Evolutionary conservation across 2,888 invertebrate species (phyloP).

Genomic region (Tenodera sinensis): DNA sequence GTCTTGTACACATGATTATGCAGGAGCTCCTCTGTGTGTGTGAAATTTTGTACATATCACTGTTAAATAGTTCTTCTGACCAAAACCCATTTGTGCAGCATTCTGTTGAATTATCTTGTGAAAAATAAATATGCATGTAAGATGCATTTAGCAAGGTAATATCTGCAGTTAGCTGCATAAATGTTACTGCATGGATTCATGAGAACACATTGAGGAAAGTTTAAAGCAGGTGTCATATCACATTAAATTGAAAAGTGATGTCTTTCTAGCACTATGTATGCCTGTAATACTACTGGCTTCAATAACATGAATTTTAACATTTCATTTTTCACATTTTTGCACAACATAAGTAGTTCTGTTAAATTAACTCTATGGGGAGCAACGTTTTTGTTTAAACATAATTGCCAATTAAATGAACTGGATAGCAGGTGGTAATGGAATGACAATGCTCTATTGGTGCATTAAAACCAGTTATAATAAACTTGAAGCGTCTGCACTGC

Average conservation of each 20-base stretch:
- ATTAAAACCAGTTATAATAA: no score
- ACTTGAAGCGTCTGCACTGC: no score
- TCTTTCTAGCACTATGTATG: neutral
- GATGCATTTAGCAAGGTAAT: neutral
- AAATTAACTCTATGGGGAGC: neutral
- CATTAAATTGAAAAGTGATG: neutral
- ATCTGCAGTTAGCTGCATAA: neutral
- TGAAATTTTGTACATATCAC: slow-evolving; percentile 2
- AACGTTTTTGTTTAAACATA: neutral
- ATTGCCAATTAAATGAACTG: no score
- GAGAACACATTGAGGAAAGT: neutral
- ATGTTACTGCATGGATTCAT: slow-evolving; percentile 10
- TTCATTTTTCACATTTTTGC: neutral
- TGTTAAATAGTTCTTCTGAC: neutral
- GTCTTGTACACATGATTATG: no score
- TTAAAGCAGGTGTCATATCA: neutral
- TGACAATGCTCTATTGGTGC: no score
- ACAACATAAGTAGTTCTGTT: neutral
- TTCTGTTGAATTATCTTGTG: neutral
- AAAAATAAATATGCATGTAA: no score
- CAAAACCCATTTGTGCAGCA: neutral
- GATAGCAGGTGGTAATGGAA: no score
- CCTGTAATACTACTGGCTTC: neutral
- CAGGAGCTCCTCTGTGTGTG: neutral
- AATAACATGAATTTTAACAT: neutral